Evolutionary conservation across 2,888 invertebrate species (phyloP), one percentile per base, ranked within the genome.

Genomic region (Andrena bucephala): DNA sequence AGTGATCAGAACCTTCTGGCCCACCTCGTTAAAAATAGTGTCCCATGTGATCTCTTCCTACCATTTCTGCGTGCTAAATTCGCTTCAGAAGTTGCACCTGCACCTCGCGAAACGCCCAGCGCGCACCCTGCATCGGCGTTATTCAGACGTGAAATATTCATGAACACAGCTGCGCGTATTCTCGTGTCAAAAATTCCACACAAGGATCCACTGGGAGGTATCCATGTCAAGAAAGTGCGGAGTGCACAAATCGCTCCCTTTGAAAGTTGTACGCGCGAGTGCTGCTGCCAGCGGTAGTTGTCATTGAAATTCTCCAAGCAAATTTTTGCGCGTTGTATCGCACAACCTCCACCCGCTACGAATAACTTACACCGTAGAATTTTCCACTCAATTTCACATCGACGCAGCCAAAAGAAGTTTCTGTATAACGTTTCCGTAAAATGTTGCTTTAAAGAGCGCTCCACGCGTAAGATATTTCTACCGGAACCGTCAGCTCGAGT

Each of bases 321-420:
- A 80, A 81, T 81, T 81, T 80, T 81, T 36, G 71, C 68, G 54
- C 59, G 52, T 59, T 31, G 31, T 68, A 69, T 52, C 48, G 73
- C 69, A 65, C 65, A 57, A 59, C 42, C 13, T 24, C 8, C 54
- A 2, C 57, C 27, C n/a, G 29, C 33, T 68, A 13, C 8, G 63
- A 63, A 73, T 69, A 73, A 81, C 73, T 80, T 81, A 65, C 69
- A 67, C 29, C 81, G 24, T 59, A 54, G 65, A 73, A 80, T 80
- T 60, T 73, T 65, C 52, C 81, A 63, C 73, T 73, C 73, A 80
- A 65, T 66, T 71, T 29, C 72, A 8, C 69, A 50, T 52, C 36
- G 42, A 33, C 67, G 63, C 63, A 42, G 36, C 36, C n/a, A 27
- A n/a, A 29, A 10, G 59, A 78, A 73, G 31, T 63, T 50, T 57